A percentile compares a stretch with the other conserved stretches of the same genome.
These are phyloP conservation scores for Dynastes maya DNA, from an alignment of 2,888 invertebrate species.

Conservation along the genomic window DNA sequence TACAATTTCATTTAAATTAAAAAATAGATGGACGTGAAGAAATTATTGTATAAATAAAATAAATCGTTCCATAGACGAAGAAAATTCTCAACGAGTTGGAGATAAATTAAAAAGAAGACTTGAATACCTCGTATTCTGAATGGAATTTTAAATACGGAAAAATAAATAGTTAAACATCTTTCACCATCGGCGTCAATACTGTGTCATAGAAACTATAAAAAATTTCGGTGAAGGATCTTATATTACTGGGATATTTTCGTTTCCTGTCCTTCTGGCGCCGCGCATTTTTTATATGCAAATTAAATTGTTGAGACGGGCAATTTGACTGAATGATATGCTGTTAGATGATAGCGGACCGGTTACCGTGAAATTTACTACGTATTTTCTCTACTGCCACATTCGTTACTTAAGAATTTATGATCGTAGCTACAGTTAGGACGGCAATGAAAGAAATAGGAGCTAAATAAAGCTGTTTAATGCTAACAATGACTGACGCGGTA, in stretches of 20 bases:
- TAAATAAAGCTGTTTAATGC: too few species aligned
- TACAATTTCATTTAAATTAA: too few species aligned
- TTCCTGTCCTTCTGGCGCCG: conserved; percentile 2
- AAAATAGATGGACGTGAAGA: too few species aligned
- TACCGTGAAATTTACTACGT: background rate
- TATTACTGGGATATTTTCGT: background rate
- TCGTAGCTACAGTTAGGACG: too few species aligned
- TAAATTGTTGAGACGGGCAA: background rate
- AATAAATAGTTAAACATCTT: background rate
- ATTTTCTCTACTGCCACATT: background rate
- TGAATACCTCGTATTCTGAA: too few species aligned
- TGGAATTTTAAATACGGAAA: background rate
- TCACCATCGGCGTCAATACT: background rate
- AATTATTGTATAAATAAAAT: too few species aligned
- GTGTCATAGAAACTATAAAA: too few species aligned
- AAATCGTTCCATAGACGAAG: too few species aligned
- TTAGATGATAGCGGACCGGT: background rate
- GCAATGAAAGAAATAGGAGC: too few species aligned
- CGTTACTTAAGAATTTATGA: background rate
- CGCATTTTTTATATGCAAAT: conserved; percentile 3
- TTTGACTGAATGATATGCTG: background rate
- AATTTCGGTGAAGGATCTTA: background rate
- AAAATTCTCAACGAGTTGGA: too few species aligned
- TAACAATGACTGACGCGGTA: too few species aligned
- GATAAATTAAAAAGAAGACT: too few species aligned